A percentile compares a stretch with the other conserved stretches of the same genome.
phyloP scores from a whole-genome alignment of 2,113 vertebrate species.

The Lagenorhynchus albirostris region DNA sequence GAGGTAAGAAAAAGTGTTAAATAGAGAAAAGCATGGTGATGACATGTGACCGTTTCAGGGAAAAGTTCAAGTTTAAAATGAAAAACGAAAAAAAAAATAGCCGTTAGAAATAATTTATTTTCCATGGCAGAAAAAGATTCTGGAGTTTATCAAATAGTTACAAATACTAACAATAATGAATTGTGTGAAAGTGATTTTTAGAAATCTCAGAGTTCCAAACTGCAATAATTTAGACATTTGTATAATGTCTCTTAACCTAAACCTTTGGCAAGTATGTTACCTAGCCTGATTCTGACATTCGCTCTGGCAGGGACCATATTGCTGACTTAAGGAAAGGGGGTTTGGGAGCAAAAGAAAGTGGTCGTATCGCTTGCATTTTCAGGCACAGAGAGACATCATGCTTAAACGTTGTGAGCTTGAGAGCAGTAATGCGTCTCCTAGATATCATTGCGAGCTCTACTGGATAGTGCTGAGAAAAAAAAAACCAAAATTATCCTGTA shows the following conservation, averaged over 20 bases:
- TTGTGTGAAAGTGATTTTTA: background rate
- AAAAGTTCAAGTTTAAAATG: background rate
- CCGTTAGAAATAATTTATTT: constrained; percentile 48
- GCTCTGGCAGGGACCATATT: background rate
- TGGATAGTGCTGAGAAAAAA: background rate
- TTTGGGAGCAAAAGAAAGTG: background rate
- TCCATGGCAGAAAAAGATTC: background rate
- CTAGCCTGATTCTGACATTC: background rate
- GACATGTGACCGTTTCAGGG: background rate
- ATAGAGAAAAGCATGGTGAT: background rate
- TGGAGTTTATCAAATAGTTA: constrained; percentile 36
- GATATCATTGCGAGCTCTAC: background rate
- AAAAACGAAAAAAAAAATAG: background rate
- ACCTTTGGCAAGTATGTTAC: background rate
- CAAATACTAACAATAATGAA: constrained; percentile 22
- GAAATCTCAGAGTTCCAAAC: background rate
- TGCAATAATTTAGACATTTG: constrained; percentile 25
- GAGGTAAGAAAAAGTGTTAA: background rate
- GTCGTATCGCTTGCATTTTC: background rate
- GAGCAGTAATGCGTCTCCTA: background rate
- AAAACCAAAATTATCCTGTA: background rate
- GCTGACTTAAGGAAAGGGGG: background rate
- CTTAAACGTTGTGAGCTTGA: background rate
- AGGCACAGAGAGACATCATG: background rate
- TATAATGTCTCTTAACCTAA: background rate